Percentiles rank a stretch among this genome's conserved stretches.
phyloP scores from a whole-genome alignment of 1,140 invertebrate species.

The Calycopis cecrops region DNA sequence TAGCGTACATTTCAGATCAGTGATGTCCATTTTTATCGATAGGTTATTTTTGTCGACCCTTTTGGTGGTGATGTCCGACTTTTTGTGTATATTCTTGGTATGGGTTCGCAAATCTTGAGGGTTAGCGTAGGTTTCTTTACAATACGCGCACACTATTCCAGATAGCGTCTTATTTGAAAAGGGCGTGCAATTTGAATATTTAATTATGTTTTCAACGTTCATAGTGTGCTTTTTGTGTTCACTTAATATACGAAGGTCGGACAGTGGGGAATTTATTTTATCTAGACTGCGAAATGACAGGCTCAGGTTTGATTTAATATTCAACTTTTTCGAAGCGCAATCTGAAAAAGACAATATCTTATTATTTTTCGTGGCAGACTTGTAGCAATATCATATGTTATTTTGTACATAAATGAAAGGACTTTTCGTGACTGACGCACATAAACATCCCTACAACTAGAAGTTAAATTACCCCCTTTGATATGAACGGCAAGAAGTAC shows the following conservation, averaged over 20 bases:
- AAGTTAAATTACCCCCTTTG: no score
- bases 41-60: slow-evolving; percentile 49
- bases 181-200: slow-evolving; percentile 59
- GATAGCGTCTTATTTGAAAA: slow-evolving; percentile 53
- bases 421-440: background rate
- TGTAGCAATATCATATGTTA: no score
- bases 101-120: slow-evolving; percentile 37
- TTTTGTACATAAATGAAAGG: no score
- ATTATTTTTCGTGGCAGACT: background rate
- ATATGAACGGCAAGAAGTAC: no score
- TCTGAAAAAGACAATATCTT: slow-evolving; percentile 38
- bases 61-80: slow-evolving; percentile 30
- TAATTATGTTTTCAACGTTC: slow-evolving; percentile 39
- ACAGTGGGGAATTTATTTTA: slow-evolving; percentile 22
- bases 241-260: slow-evolving; percentile 24
- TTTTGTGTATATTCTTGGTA: slow-evolving; percentile 34
- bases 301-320: slow-evolving; percentile 27
- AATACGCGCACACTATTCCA: slow-evolving; percentile 54
- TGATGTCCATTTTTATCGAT: slow-evolving; percentile 58
- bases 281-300: slow-evolving; percentile 30
- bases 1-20: slow-evolving; percentile 47
- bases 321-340: slow-evolving; percentile 30
- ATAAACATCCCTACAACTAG: background rate
- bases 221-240: slow-evolving; percentile 43
- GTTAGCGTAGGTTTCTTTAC: slow-evolving; percentile 38